Evolutionary conservation across 2,113 vertebrate species (phyloP), one percentile per base, ranked within the genome.

Genomic region (Alligator sinensis): DNA sequence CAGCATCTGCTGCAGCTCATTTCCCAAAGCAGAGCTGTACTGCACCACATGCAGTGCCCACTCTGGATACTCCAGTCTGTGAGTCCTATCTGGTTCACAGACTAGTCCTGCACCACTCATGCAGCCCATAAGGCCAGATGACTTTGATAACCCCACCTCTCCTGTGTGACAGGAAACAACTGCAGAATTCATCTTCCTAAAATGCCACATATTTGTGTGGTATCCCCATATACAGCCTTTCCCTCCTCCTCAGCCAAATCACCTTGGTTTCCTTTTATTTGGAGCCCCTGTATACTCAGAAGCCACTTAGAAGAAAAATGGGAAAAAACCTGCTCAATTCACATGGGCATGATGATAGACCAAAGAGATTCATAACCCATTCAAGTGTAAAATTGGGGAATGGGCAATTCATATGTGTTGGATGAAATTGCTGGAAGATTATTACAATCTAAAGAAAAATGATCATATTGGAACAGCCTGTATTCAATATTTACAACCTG

Each of bases 401-500:
- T 14, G 68, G 14, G 10, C 68, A 62, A 74, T 91, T 77, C 75
- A 74, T 28, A 74, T 84, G 5, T 80, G 24, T 63, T 68, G 28
- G 62, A 75, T 54, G 12, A 66, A 91, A 28, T 12, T 94, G 66
- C 21, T 90, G 19, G 16, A 80, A 2, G 17, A 61, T 86, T 86
- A 18, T 61, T 78, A 8, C 9, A 17, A 61, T 68, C n/a, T n/a
- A n/a, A 80, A 22, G 72, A 92, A 92, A 93, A 93, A 75, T 7
- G 9, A 57, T 24, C 47, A 75, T 6, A 27, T 30, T 85, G 74
- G 14, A 86, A 47, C 30, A 62, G 22, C n/a, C 55, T 24, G 62
- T 90, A 17, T 62, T 93, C 14, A 89, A 77, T 94, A 78, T 91
- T 92, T 94, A 63, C 30, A 87, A 80, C 80, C 27, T 82, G 22